phyloP scores from a whole-genome alignment of 2,113 vertebrate species.

The Gambusia affinis region DNA sequence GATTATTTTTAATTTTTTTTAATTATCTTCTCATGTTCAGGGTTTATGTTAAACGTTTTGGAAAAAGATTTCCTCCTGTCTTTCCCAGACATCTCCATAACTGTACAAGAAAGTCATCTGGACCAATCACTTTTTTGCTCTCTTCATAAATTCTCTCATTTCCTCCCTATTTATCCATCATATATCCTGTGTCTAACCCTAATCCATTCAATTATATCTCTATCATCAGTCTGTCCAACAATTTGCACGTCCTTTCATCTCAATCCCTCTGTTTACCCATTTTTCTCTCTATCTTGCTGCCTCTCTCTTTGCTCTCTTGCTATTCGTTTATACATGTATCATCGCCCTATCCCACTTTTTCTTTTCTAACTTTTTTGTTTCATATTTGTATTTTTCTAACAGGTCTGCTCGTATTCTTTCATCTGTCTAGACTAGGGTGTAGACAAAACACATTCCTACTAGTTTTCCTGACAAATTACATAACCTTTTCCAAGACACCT shows the following conservation, averaged over 20 bases:
- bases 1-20: background rate
- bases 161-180: background rate
- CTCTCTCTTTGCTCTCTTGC: background rate
- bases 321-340: background rate
- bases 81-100: too few relatives aligned
- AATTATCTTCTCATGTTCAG: background rate
- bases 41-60: background rate
- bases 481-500: background rate
- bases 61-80: background rate
- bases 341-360: background rate
- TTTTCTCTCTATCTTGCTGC: background rate
- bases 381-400: too few relatives aligned
- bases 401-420: background rate
- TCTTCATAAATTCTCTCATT: background rate
- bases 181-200: background rate
- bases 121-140: background rate
- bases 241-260: background rate
- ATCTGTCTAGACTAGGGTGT: background rate
- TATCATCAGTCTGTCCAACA: background rate
- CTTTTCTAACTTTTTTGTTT: background rate
- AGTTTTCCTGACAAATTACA: background rate
- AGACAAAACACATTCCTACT: background rate
- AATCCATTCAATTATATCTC: background rate
- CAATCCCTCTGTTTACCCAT: background rate
- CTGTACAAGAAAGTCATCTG: background rate